A percentile compares a stretch with the other conserved stretches of the same genome.
These are phyloP conservation scores for Aphelenchoides bicaudatus DNA, from an alignment of 2,888 invertebrate genomes.

Conservation along the genomic window DNA sequence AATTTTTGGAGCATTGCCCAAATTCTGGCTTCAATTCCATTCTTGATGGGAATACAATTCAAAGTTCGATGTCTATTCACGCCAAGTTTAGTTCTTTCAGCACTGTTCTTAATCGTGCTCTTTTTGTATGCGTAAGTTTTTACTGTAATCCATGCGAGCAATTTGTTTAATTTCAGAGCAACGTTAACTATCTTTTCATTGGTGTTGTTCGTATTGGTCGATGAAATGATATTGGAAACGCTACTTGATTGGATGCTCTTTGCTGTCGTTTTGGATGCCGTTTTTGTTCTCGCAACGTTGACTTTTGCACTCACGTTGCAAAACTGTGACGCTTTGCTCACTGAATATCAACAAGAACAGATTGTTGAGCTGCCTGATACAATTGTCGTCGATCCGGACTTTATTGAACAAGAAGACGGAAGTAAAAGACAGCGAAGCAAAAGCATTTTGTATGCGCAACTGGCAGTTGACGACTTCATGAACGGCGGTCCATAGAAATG, in stretches of 20 bases:
- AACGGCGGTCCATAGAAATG: too few relatives aligned
- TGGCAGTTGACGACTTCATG: constrained; percentile 9
- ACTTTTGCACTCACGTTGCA: constrained; percentile 6
- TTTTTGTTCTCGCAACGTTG: constrained; percentile 16
- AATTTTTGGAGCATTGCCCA: too few relatives aligned
- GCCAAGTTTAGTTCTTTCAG: constrained; percentile 29
- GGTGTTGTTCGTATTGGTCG: constrained; percentile 31
- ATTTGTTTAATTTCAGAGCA: constrained; percentile 24
- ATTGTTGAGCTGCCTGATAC: constrained; percentile 5
- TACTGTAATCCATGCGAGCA: too few relatives aligned
- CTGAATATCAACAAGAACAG: not conserved
- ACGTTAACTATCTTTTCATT: constrained; percentile 34
- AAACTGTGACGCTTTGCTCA: constrained; percentile 5
- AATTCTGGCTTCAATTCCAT: constrained; percentile 27
- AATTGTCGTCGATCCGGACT: not conserved
- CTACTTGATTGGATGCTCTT: constrained; percentile 34
- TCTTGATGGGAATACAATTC: constrained; percentile 30
- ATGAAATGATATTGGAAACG: constrained; percentile 31
- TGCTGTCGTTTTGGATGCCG: constrained; percentile 21
- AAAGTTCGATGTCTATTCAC: constrained; percentile 23
- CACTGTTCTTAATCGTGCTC: constrained; percentile 29
- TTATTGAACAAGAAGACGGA: not conserved
- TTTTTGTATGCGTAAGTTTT: constrained; percentile 35
- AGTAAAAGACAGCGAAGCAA: constrained; percentile 19
- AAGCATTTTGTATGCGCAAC: constrained; percentile 22